Percentiles rank a stretch among this genome's conserved stretches.
phyloP scores from a whole-genome alignment of 2,113 vertebrate genomes.

The Erinaceus europaeus region DNA sequence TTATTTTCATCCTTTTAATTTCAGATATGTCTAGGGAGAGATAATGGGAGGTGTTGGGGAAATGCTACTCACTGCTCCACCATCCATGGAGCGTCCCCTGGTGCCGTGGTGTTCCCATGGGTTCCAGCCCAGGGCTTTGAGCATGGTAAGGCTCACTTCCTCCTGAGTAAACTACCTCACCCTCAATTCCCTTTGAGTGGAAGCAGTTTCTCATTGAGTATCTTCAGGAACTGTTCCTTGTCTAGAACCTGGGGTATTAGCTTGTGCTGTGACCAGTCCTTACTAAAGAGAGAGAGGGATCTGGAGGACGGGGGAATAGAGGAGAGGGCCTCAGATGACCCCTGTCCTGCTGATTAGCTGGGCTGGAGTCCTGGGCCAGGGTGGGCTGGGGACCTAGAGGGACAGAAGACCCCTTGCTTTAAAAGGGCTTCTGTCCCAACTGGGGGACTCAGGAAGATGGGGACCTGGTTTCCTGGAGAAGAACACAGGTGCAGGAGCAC shows the following conservation, averaged over 20 bases:
- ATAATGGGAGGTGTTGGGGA: too few relatives aligned
- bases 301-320: not conserved
- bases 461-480: not conserved
- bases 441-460: not conserved
- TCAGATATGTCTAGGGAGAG: too few relatives aligned
- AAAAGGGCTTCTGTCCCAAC: not conserved
- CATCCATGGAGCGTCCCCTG: too few relatives aligned
- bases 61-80: too few relatives aligned
- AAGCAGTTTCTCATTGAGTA: not conserved
- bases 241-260: not conserved
- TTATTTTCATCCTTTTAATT: too few relatives aligned
- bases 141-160: too few relatives aligned
- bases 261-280: not conserved
- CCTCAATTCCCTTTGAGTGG: too few relatives aligned
- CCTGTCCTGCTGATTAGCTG: not conserved
- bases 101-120: too few relatives aligned
- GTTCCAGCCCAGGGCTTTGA: too few relatives aligned
- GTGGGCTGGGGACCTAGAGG: not conserved
- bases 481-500: not conserved
- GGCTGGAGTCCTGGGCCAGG: not conserved
- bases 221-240: too few relatives aligned
- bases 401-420: not conserved
- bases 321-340: not conserved
- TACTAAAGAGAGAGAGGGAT: too few relatives aligned
- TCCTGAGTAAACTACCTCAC: too few relatives aligned